A percentile compares a stretch with the other conserved stretches of the same genome.
These are phyloP conservation scores for Nymphalis c-album DNA, from an alignment of 2,888 invertebrate species.

Conservation along the genomic window DNA sequence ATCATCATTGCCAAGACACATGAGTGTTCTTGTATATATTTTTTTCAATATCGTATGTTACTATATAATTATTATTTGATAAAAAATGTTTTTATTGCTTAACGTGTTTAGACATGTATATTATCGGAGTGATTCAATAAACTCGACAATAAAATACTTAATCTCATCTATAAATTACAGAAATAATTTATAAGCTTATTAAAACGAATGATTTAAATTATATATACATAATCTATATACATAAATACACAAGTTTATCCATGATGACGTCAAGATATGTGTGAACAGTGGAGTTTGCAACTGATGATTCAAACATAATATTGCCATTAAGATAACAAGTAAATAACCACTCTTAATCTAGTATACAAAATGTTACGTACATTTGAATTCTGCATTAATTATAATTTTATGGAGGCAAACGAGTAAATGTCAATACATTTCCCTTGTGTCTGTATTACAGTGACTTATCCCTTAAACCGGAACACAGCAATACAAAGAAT, in stretches of 20 bases:
- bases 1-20: background rate
- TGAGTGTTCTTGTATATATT: background rate
- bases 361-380: constrained; percentile 17
- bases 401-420: no score
- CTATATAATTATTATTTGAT: background rate
- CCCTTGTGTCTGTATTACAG: no score
- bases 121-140: no score
- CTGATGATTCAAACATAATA: constrained; percentile 34
- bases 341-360: constrained; percentile 29
- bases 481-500: no score
- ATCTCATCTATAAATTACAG: no score
- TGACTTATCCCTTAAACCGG: no score
- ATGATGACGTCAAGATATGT: constrained; percentile 28
- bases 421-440: no score
- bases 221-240: constrained; percentile 7
- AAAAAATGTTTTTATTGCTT: background rate
- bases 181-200: background rate
- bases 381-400: constrained; percentile 16
- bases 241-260: constrained; percentile 12
- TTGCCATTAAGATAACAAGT: constrained; percentile 33
- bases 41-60: background rate
- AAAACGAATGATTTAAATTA: constrained; percentile 7
- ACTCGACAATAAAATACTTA: no score
- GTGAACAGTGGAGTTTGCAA: constrained; percentile 13
- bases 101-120: no score